These are phyloP conservation scores for Drosophila nikananu DNA, from an alignment of 1,140 invertebrate genomes.

Conservation along the genomic window DNA sequence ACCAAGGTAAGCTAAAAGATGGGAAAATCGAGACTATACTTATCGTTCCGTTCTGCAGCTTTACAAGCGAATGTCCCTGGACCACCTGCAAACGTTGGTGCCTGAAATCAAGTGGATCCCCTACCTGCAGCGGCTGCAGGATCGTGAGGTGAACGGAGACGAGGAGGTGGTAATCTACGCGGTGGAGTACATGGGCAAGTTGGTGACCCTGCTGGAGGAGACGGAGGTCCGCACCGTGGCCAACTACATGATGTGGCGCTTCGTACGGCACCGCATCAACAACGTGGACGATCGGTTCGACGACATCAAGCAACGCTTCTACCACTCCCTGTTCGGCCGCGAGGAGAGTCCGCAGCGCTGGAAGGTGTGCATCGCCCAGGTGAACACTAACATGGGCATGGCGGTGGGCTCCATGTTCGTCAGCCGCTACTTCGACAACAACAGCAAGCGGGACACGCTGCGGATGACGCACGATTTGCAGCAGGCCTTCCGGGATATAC, in stretches of 20 bases:
- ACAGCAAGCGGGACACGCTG: conserved; percentile 93
- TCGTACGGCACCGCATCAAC: conserved; percentile 93
- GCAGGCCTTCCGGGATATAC: conserved; percentile 94
- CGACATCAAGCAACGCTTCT: conserved; percentile 89
- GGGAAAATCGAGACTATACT: neutral
- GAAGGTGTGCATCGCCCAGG: conserved; percentile 92
- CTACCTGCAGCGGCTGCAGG: conserved; percentile 91
- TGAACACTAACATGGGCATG: conserved; percentile 96
- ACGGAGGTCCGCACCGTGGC: conserved; percentile 86
- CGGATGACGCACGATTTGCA: conserved; percentile 95
- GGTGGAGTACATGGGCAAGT: conserved; percentile 85
- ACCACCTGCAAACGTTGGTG: conserved; percentile 88
- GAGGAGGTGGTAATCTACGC: conserved; percentile 85
- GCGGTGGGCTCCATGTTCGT: conserved; percentile 98
- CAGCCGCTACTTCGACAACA: conserved; percentile 92
- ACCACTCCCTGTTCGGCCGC: conserved; percentile 89
- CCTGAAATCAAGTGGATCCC: conserved; percentile 92
- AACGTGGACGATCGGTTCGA: conserved; percentile 93
- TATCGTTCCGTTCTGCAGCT: conserved; percentile 77
- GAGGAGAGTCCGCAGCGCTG: conserved; percentile 96
- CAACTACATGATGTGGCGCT: conserved; percentile 93
- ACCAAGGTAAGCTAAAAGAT: conserved; percentile 52
- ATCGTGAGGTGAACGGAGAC: conserved; percentile 88
- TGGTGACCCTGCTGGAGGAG: conserved; percentile 85
- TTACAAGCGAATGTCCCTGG: conserved; percentile 92